Conservation (phyloP, 64 coral and sea anemone genomes). For the Stylophora pistillata region DNA sequence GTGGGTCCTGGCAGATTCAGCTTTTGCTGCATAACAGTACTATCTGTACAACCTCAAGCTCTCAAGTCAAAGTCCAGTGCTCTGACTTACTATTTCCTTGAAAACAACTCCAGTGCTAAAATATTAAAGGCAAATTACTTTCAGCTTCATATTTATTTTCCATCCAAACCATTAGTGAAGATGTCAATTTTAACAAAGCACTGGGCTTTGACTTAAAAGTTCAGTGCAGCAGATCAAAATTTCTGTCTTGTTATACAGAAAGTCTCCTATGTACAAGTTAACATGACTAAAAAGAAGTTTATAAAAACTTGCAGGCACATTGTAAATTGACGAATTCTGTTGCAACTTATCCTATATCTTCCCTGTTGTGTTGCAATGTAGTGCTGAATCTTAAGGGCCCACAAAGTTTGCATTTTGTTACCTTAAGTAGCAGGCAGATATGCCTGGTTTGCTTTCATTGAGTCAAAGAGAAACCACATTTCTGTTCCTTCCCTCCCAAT, state of each 20-base stretch:
- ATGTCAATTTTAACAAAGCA: neutral
- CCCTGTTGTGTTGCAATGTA: slow-evolving; percentile 7
- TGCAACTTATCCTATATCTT: neutral
- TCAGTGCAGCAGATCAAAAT: slow-evolving; percentile 7
- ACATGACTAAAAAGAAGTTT: neutral
- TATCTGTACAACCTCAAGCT: slow-evolving; percentile 76
- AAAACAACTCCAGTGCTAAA: slow-evolving; percentile 13
- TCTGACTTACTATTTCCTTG: slow-evolving; percentile 20
- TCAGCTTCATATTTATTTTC: too few relatives aligned
- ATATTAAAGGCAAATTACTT: neutral
- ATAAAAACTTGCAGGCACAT: too few relatives aligned
- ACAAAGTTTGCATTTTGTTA: slow-evolving; percentile 65
- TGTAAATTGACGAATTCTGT: neutral
- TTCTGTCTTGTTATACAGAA: neutral
- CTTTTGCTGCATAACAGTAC: neutral
- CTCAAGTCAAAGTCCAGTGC: slow-evolving; percentile 41
- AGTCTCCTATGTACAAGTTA: neutral
- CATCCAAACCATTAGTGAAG: too few relatives aligned
- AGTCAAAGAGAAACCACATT: neutral
- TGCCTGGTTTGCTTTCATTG: neutral
- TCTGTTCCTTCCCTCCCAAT: slow-evolving; percentile 83
- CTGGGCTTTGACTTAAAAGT: slow-evolving; percentile 30
- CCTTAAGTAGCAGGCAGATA: neutral
- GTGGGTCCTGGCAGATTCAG: slow-evolving; percentile 58
- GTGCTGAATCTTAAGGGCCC: slow-evolving; percentile 56